These are phyloP conservation scores for Xiphophorus birchmanni DNA, from an alignment of 2,797 vertebrate genomes.

Conservation along the genomic window DNA sequence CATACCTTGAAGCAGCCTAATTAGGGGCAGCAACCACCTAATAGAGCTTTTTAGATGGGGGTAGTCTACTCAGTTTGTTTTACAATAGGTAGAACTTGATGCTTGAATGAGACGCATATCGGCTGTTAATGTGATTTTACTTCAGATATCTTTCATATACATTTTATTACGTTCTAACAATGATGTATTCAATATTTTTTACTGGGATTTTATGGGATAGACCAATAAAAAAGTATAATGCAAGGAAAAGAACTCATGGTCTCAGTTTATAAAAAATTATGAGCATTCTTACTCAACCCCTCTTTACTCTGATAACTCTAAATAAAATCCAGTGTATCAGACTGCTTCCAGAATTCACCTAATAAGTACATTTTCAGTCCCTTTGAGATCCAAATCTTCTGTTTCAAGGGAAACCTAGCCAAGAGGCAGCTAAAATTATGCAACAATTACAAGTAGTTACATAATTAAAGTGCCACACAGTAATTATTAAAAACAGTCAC, in stretches of 20 bases:
- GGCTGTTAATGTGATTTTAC: neutral
- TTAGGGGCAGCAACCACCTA: conserved; percentile 76
- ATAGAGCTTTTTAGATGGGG: conserved; percentile 80
- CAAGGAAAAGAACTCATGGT: neutral
- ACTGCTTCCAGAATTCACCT: neutral
- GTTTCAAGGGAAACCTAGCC: too few relatives aligned
- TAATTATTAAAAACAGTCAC: too few relatives aligned
- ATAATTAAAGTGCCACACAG: too few relatives aligned
- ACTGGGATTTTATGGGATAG: neutral
- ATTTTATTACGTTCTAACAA: neutral
- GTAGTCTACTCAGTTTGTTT: conserved; percentile 64
- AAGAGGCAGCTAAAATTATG: too few relatives aligned
- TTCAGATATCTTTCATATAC: too few relatives aligned
- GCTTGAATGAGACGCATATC: neutral
- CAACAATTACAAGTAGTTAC: too few relatives aligned
- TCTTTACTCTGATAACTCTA: neutral
- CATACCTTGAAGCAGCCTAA: conserved; percentile 84
- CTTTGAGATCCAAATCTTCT: too few relatives aligned
- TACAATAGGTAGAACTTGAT: conserved; percentile 45
- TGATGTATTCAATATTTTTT: neutral
- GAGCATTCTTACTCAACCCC: neutral
- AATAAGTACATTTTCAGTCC: neutral
- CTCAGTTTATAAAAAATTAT: neutral
- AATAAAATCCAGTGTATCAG: neutral
- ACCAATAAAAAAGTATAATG: neutral